Evolutionary conservation across 2,113 vertebrate genomes (phyloP), one percentile per base, ranked within the genome.

Genomic region (Calidris pugnax): DNA sequence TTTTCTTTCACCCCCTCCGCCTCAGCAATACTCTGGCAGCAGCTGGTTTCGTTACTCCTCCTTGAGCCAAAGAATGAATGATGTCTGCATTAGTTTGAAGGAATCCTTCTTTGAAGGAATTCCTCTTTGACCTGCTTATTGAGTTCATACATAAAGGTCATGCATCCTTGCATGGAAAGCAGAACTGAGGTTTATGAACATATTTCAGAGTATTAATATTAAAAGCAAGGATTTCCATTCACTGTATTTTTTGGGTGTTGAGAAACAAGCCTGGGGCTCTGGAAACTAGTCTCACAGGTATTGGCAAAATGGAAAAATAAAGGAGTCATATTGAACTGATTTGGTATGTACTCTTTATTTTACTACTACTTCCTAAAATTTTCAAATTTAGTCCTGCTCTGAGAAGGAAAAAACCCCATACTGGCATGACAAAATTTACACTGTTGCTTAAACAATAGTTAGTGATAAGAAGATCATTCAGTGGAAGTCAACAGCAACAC

Each of bases 21-120:
- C 51, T 80, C 60, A 81, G 51, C 22, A 90, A 45, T 77, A 50
- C 50, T 90, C 55, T 84, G 39, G 43, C 87, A 94, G 62, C 66
- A 96, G 66, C 80, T 90, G 80, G 4, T 87, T 94, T 79, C 81
- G 16, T 88, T 94, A 82, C 69, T 87, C 23, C 16, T 97, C 7
- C 37, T 67, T 87, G 62, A 83, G 60, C 79, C 90, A 81, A 92
- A 90, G 56, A 90, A 94, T 87, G 51, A 91, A 56, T 56, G 78
- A 83, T 80, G 59, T 78, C 83, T 92, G 56, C 39, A 41, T 64
- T 85, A 88, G 64, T 93, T 80, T 88, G 67, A 93, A 93, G 71
- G 78, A 95, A 94, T 90, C 41, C 16, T 39, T 89, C 72, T 92
- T 77, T 81, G 92, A 96, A 91, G 74, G 71, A 93, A 85, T 68